These are phyloP conservation scores for Ormia ochracea DNA, from an alignment of 2,888 invertebrate species.

Conservation along the genomic window DNA sequence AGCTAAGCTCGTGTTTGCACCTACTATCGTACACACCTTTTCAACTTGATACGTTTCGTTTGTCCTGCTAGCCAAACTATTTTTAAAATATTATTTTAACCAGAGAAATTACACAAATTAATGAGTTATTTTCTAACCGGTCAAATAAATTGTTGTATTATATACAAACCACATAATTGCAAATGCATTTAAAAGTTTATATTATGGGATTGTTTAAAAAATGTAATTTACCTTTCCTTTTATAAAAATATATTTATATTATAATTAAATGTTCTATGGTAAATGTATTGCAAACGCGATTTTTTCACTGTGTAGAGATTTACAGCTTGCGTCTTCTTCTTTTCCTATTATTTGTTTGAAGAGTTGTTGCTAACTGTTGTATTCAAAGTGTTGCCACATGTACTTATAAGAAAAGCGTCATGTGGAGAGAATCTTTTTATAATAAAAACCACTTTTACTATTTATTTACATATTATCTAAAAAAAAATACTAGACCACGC, in stretches of 20 bases:
- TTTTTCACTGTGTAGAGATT: constrained; percentile 53
- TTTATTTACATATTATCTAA: too few species aligned
- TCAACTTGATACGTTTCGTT: not conserved
- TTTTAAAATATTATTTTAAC: constrained; percentile 6
- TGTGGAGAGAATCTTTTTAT: too few species aligned
- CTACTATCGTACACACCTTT: not conserved
- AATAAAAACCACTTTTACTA: too few species aligned
- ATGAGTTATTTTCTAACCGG: constrained; percentile 8
- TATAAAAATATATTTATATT: not conserved
- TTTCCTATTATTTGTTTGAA: constrained; percentile 45
- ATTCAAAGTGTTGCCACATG: not conserved
- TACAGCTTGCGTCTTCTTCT: constrained; percentile 59
- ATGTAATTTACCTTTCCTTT: constrained; percentile 46
- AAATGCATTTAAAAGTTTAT: not conserved
- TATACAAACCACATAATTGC: not conserved
- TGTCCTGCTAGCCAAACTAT: not conserved
- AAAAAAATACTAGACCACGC: too few species aligned
- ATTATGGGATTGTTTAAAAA: not conserved
- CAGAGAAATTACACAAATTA: not conserved
- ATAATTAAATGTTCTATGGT: not conserved
- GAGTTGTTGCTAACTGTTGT: constrained; percentile 12
- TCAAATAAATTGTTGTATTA: not conserved
- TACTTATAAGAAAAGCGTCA: not conserved
- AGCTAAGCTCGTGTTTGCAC: not conserved
- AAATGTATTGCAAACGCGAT: constrained; percentile 41